Conservation (phyloP, 2,113 vertebrate species). For the Ophiodon elongatus region DNA sequence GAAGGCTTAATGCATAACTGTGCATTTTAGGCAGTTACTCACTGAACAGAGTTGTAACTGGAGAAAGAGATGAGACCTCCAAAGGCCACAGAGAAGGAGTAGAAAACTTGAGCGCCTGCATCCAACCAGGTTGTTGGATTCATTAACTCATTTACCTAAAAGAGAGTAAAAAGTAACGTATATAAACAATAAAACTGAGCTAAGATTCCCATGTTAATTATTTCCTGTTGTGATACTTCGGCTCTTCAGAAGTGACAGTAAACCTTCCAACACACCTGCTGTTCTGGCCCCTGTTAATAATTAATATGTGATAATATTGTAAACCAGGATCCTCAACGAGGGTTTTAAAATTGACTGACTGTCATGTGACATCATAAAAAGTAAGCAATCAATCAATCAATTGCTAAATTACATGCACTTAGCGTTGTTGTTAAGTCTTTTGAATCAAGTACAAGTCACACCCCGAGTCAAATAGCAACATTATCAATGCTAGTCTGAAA, state of each 20-base stretch:
- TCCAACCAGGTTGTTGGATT: constrained; percentile 95
- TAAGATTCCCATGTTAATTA: background rate
- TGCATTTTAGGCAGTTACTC: constrained; percentile 76
- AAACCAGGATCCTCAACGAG: background rate
- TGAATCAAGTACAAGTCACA: background rate
- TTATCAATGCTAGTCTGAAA: background rate
- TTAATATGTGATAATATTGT: background rate
- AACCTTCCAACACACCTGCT: background rate
- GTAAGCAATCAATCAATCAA: background rate
- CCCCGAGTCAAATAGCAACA: background rate
- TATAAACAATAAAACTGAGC: background rate
- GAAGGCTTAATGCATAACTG: background rate
- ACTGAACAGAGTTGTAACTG: constrained; percentile 98
- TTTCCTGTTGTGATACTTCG: background rate
- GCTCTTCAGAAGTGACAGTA: background rate
- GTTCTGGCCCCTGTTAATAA: background rate
- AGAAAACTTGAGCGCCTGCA: constrained; percentile 96
- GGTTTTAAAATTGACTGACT: background rate
- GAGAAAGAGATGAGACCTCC: constrained; percentile 98
- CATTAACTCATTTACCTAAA: constrained; percentile 89
- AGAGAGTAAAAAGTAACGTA: background rate
- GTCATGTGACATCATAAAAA: constrained; percentile 4
- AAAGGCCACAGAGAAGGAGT: constrained; percentile 95
- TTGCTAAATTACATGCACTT: background rate
- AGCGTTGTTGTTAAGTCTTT: background rate